Base-by-base conservation (phyloP, 2,888 invertebrate genomes). In the Cephalotes varians region DNA sequence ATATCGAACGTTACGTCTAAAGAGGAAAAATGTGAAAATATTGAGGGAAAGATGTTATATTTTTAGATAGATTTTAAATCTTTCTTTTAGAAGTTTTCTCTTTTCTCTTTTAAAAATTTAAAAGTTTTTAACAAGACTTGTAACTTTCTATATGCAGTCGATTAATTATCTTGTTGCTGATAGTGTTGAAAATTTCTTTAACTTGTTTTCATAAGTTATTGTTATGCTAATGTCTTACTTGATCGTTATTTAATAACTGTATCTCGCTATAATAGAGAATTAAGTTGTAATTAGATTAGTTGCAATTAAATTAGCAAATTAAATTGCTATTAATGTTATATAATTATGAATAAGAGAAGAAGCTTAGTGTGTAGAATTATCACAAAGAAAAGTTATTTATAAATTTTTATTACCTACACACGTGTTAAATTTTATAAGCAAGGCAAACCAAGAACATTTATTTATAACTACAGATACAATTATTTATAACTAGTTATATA, bases 261-360 rank as follows among this genome's bases (percentile, higher is more conserved):
- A 51, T 1, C 2, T 49, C 9, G 25, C 7, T 76, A n/a, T 40
- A 51, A 49, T 25, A 37, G 25, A 73, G 10, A 60, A 58, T 58
- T 73, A 31, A 49, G 25, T 47, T 64, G 31, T 49, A 69, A 40
- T 49, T 21, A 47, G 31, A 72, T 3, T 40, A 44, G n/a, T 62
- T 62, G 28, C 31, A 67, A 49, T n/a, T n/a, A n/a, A n/a, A n/a
- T 51, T 71, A 56, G 6, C 10, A 37, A 71, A 21, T 69, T 21
- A 73, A 74, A 64, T 74, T 65, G 60, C 15, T 62, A 49, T 37
- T 51, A 65, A 76, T 65, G 51, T 49, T 34, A n/a, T 51, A n/a
- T 12, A 51, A 21, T 76, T 51, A 31, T 9, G n/a, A 25, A 40
- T 25, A 37, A n/a, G 0, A 28, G 5, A 28, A 47, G 28, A 21